These are phyloP conservation scores for Malachius bipustulatus DNA, from an alignment of 2,888 invertebrate genomes.

Conservation along the genomic window DNA sequence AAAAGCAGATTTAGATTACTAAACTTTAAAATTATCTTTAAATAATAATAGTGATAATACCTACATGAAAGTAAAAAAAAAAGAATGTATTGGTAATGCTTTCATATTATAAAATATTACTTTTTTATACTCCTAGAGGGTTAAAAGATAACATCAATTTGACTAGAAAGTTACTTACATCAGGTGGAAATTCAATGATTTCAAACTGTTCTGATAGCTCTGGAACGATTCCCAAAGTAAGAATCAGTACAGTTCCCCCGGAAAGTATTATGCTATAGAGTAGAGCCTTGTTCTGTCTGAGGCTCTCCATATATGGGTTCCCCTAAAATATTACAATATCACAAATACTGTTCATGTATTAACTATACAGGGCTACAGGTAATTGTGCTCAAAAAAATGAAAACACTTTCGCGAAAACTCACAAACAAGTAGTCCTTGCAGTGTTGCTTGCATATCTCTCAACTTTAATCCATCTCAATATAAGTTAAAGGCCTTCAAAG, in stretches of 20 bases:
- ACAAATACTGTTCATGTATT: neutral
- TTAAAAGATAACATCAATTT: too few relatives aligned
- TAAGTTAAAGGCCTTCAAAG: constrained; percentile 91
- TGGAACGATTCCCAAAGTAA: constrained; percentile 76
- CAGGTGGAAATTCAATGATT: constrained; percentile 85
- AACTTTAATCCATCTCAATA: constrained; percentile 97
- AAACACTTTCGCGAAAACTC: too few relatives aligned
- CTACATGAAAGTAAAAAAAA: constrained; percentile 7
- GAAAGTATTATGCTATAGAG: constrained; percentile 83
- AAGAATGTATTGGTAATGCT: constrained; percentile 2
- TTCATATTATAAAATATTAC: too few relatives aligned
- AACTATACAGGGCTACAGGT: neutral
- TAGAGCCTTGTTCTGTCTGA: constrained; percentile 82
- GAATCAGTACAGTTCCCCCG: constrained; percentile 65
- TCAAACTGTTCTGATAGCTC: constrained; percentile 85
- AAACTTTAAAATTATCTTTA: constrained; percentile 7
- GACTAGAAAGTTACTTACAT: constrained; percentile 50
- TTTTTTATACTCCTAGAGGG: too few relatives aligned
- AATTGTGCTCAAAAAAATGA: too few relatives aligned
- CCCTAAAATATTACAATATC: constrained; percentile 55
- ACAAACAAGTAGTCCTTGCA: constrained; percentile 94
- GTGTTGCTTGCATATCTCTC: constrained; percentile 93
- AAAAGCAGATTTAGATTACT: too few relatives aligned
- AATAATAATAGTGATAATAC: constrained; percentile 5
- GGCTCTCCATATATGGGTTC: constrained; percentile 96